phyloP scores from a whole-genome alignment of 2,888 invertebrate species.

The Carpatolechia fugitivella region DNA sequence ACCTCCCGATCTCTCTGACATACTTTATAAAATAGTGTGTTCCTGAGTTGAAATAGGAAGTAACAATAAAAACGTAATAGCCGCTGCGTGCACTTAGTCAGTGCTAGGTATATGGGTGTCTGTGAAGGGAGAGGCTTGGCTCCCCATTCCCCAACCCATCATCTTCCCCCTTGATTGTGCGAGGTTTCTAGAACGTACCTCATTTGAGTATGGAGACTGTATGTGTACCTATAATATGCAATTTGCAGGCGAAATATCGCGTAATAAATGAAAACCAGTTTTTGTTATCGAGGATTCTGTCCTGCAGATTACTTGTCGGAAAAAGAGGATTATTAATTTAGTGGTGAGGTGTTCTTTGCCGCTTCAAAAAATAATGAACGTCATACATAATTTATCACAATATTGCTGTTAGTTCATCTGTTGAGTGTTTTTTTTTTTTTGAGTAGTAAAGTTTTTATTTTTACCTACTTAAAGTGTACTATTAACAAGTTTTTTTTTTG shows the following conservation, averaged over 20 bases:
- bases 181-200: background rate
- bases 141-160: background rate
- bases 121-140: background rate
- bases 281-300: background rate
- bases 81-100: background rate
- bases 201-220: background rate
- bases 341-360: no score
- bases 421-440: no score
- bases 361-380: no score
- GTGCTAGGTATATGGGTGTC: background rate
- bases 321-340: background rate
- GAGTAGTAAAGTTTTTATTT: no score
- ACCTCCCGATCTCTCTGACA: background rate
- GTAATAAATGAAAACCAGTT: background rate
- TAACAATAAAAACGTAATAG: background rate
- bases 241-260: background rate
- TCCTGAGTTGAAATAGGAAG: constrained; percentile 1
- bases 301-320: background rate
- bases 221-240: no score
- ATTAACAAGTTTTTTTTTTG: no score
- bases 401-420: no score
- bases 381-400: no score
- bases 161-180: background rate
- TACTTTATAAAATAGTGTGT: background rate
- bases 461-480: no score